Evolutionary conservation across 2,888 invertebrate genomes (phyloP), one percentile per base, ranked within the genome.

Genomic region (Autographa gamma): DNA sequence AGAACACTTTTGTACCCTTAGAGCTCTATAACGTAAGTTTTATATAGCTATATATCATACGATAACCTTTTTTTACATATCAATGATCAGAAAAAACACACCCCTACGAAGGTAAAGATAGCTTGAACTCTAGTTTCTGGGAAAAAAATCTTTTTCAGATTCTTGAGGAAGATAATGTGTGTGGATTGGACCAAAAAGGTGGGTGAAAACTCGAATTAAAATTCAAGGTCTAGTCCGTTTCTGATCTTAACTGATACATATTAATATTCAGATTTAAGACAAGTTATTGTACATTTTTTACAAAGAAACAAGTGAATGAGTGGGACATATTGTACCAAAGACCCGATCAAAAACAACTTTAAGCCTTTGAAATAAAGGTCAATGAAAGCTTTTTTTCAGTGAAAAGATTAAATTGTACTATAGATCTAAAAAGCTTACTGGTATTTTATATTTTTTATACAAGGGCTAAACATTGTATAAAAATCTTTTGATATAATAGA

Each of bases 391-490:
- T 16, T 6, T 13, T 14, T 14, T n/a, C 6, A 1, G 2, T 6
- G 48, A 48, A n/a, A n/a, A n/a, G n/a, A n/a, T 48, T 7, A n/a
- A n/a, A n/a, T 1, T 48, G 48, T 48, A 48, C 48, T 7, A 48
- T n/a, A n/a, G n/a, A 48, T 48, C 48, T 48, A n/a, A 48, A 48
- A n/a, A 48, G 41, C 16, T 14, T 43, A 43, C 34, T 16, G 48
- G 48, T 48, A 48, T 48, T 48, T 48, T 48, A 48, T 0, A n/a
- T 48, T 43, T 43, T 6, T n/a, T 7, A n/a, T 48, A n/a, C n/a
- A 48, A n/a, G n/a, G 48, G 48, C 48, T n/a, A n/a, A n/a, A n/a
- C 48, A 48, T 48, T 48, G n/a, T 48, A 48, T 48, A 48, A n/a
- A 48, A 16, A 48, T 48, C 48, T 48, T n/a, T 48, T 48, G 48